Conservation (phyloP, 2,797 vertebrate genomes). For the Acrocephalus scirpaceus region DNA sequence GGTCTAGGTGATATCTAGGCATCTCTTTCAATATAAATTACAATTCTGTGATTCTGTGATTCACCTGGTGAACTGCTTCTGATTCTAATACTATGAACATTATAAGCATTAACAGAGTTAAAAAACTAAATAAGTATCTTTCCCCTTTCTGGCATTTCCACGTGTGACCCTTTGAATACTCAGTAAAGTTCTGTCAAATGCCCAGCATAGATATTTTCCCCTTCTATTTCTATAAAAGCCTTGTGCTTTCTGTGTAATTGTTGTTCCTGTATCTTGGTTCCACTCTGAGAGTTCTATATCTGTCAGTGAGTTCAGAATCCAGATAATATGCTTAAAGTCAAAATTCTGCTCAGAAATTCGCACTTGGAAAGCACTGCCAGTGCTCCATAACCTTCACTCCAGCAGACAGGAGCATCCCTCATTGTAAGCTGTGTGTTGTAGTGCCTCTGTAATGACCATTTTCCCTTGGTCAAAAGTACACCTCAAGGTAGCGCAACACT, state of each 20-base stretch:
- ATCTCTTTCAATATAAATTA: neutral
- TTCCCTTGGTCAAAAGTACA: rapidly evolving
- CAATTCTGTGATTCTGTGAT: neutral
- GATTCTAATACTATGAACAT: neutral
- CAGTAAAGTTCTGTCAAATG: neutral
- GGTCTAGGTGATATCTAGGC: neutral
- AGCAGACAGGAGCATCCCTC: neutral
- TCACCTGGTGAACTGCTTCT: neutral
- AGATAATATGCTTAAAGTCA: neutral
- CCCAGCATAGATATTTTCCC: neutral
- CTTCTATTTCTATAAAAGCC: neutral
- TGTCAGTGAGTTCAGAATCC: neutral
- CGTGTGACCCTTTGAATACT: neutral
- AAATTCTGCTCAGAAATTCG: neutral
- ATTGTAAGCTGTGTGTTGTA: rapidly evolving
- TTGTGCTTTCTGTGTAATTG: neutral
- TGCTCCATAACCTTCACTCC: neutral
- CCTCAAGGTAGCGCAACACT: neutral
- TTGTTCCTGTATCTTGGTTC: neutral
- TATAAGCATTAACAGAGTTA: neutral
- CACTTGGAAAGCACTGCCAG: neutral
- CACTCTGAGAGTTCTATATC: neutral
- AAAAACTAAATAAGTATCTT: neutral
- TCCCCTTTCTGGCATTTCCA: neutral
- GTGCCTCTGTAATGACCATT: neutral